phyloP scores from a whole-genome alignment of 2,797 vertebrate genomes.

The Chiloscyllium punctatum region DNA sequence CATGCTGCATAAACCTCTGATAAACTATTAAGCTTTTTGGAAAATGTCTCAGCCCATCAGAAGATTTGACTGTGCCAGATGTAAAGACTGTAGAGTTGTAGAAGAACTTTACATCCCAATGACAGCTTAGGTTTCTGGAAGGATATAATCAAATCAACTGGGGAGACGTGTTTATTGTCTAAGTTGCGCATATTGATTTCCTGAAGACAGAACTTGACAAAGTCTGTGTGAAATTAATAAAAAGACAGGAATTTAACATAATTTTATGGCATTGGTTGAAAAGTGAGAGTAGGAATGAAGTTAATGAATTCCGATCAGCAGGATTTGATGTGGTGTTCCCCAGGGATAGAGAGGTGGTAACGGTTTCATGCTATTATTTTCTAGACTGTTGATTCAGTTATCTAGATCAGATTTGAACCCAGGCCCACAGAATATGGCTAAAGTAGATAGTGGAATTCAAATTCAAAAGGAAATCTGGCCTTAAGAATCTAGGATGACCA shows the following conservation, averaged over 20 bases:
- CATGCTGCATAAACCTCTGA: background rate
- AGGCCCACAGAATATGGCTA: too few relatives aligned
- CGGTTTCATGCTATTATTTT: too few relatives aligned
- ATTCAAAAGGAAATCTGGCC: background rate
- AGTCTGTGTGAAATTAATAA: background rate
- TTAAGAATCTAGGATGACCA: background rate
- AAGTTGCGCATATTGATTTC: background rate
- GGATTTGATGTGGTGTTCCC: background rate
- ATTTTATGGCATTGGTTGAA: background rate
- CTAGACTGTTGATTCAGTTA: too few relatives aligned
- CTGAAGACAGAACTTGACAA: background rate
- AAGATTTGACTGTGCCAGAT: background rate
- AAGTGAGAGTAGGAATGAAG: background rate
- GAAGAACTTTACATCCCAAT: background rate
- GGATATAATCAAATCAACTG: background rate
- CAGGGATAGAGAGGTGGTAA: background rate
- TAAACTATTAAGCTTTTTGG: background rate
- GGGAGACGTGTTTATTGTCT: background rate
- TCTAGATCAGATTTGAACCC: too few relatives aligned
- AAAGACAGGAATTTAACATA: background rate
- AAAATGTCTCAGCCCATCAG: background rate
- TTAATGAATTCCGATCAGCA: background rate
- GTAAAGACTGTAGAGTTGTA: background rate
- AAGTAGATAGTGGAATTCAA: background rate
- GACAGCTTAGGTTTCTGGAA: background rate